Base-by-base conservation (phyloP, 2,888 invertebrate species). In the Cheilosia pagana region DNA sequence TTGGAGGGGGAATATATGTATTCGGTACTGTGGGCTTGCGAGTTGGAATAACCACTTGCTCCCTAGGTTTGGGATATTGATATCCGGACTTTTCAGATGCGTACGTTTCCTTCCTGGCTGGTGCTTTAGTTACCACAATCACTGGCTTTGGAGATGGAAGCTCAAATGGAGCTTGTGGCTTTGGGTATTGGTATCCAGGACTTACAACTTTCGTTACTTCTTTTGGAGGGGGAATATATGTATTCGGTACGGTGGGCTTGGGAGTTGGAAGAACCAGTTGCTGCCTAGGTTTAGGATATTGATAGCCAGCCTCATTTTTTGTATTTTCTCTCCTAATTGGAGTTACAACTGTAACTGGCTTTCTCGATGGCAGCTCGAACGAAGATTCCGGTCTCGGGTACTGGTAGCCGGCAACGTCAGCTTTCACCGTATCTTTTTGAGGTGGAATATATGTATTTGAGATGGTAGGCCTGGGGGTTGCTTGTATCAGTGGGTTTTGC, bases 241-340 rank as follows among this genome's bases (percentile, higher is more conserved):
- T 14, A 39, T 60, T 67, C 16, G 45, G 23, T 12, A 41, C 19
- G 8, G n/a, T 63, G 2, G 14, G 67, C 6, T 67, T 72, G 10
- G 57, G 59, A 28, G 25, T 52, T 14, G 71, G 71, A 3, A 71
- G 60, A 2, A 23, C 52, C n/a, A 72, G 16, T 31, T 72, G 19
- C 12, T 43, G 31, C 52, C 23, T 14, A 19, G 71, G 71, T 1
- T 60, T 60, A 12, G 25, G 35, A 5, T 59, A 59, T 14, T 48
- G 25, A 23, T 70, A 70, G 4, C 57, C 57, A 3, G 14, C n/a
- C n/a, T n/a, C n/a, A 14, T 0, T 43, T 43, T 16, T n/a, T 7
- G 5, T 5, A n/a, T 43, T n/a, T 43, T 43, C n/a, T 2, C 6
- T 43, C n/a, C 7, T 43, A 2, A 2, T 43, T 43, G 43, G 16